These are phyloP conservation scores for Tylochromis polylepis DNA, from an alignment of 2,113 vertebrate species.

Conservation along the genomic window DNA sequence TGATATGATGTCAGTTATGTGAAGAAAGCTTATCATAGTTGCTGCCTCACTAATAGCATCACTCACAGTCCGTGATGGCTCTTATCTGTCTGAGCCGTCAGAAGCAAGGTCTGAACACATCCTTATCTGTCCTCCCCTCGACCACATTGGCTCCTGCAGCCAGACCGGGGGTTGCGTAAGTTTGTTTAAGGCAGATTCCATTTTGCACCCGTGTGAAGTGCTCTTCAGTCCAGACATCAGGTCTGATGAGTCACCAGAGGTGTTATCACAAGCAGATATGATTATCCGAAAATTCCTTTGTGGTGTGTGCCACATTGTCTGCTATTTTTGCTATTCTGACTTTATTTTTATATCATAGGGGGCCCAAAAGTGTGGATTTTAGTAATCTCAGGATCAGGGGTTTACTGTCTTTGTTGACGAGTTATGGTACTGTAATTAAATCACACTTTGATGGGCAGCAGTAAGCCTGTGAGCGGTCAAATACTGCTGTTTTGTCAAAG, in stretches of 20 bases:
- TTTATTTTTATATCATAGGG: not conserved
- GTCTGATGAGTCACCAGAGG: not conserved
- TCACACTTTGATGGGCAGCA: not conserved
- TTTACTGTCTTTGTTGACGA: not conserved
- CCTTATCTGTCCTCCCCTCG: slow-evolving; percentile 38
- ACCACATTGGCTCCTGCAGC: slow-evolving; percentile 18
- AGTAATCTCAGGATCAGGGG: not conserved
- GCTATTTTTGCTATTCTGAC: not conserved
- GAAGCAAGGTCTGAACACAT: slow-evolving; percentile 39
- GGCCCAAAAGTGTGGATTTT: not conserved
- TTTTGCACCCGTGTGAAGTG: not conserved
- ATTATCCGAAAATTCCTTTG: not conserved
- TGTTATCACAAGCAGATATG: not conserved
- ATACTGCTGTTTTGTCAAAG: not conserved
- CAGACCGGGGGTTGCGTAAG: not conserved
- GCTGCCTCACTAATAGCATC: slow-evolving; percentile 4
- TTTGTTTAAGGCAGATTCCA: slow-evolving; percentile 2
- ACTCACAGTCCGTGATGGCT: not conserved
- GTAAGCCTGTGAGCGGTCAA: not conserved
- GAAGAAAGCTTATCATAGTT: slow-evolving; percentile 7
- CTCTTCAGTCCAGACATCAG: not conserved
- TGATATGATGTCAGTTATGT: not conserved
- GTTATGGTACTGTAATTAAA: not conserved
- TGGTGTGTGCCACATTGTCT: fast-evolving
- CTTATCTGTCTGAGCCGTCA: slow-evolving; percentile 39